A percentile compares a stretch with the other conserved stretches of the same genome.
phyloP scores from a whole-genome alignment of 2,888 invertebrate species.

The Volucella bombylans region DNA sequence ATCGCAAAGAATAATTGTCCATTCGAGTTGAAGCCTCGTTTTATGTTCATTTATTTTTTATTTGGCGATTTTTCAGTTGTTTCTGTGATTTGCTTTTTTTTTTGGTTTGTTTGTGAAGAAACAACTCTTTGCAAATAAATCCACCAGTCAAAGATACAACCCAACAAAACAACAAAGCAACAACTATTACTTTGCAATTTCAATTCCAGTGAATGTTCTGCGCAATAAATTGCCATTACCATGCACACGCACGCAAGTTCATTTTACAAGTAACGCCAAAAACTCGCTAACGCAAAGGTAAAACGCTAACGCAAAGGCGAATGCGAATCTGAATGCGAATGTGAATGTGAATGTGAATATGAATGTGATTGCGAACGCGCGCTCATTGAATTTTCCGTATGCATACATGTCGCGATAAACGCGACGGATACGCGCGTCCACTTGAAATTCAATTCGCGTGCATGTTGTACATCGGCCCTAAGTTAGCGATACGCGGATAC shows the following conservation, averaged over 20 bases:
- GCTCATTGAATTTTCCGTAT: constrained; percentile 51
- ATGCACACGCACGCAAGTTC: constrained; percentile 69
- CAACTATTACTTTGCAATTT: constrained; percentile 67
- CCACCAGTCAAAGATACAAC: neutral
- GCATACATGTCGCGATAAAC: constrained; percentile 31
- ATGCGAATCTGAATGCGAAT: too few relatives aligned
- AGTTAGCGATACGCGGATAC: constrained; percentile 63
- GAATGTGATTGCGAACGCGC: constrained; percentile 7
- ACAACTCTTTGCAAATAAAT: constrained; percentile 31
- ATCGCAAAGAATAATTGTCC: constrained; percentile 28
- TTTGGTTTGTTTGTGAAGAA: constrained; percentile 4
- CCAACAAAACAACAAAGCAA: neutral
- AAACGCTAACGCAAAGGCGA: too few relatives aligned
- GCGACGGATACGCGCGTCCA: constrained; percentile 71
- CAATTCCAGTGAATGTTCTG: constrained; percentile 62
- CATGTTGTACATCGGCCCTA: constrained; percentile 74
- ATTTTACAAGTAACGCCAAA: constrained; percentile 70
- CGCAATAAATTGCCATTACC: constrained; percentile 72
- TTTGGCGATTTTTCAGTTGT: neutral
- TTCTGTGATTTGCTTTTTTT: constrained; percentile 4
- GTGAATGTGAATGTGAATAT: too few relatives aligned
- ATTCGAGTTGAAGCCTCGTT: constrained; percentile 33
- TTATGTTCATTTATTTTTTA: neutral
- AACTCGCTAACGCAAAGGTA: constrained; percentile 3
- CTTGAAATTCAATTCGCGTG: constrained; percentile 73